phyloP scores from a whole-genome alignment of 2,113 vertebrate species.

The Leucopternis melanops region DNA sequence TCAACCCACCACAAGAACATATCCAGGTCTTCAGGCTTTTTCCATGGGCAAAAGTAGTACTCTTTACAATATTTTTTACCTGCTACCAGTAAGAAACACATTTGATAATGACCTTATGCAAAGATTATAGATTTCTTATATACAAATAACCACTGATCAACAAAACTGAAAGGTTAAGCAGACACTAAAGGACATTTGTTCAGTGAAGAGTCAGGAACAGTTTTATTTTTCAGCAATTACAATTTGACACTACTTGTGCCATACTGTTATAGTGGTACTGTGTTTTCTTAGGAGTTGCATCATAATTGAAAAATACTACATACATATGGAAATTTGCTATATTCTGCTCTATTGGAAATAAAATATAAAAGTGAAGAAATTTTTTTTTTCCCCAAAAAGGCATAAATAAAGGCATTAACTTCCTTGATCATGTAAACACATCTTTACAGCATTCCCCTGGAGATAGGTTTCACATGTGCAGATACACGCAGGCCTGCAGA shows the following conservation, averaged over 20 bases:
- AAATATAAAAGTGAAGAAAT: neutral
- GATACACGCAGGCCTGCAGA: neutral
- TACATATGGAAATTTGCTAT: neutral
- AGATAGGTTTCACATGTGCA: neutral
- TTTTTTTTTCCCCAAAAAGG: no score
- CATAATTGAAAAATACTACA: neutral
- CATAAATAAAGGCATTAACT: neutral
- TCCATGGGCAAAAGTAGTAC: neutral
- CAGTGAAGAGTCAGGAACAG: neutral
- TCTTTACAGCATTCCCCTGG: neutral
- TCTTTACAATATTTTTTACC: neutral
- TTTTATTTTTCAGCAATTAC: neutral
- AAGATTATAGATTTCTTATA: neutral
- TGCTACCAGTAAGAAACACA: neutral
- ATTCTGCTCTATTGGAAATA: neutral
- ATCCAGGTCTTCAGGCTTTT: neutral
- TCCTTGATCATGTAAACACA: neutral
- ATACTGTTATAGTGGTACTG: neutral
- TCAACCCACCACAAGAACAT: no score
- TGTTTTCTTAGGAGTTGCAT: neutral
- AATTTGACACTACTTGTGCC: neutral
- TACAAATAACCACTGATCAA: neutral
- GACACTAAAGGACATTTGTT: neutral
- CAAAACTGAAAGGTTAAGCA: neutral
- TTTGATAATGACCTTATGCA: neutral